These are phyloP conservation scores for Paragorgia papillata DNA, from an alignment of 92 coral and sea anemone species.

Conservation along the genomic window DNA sequence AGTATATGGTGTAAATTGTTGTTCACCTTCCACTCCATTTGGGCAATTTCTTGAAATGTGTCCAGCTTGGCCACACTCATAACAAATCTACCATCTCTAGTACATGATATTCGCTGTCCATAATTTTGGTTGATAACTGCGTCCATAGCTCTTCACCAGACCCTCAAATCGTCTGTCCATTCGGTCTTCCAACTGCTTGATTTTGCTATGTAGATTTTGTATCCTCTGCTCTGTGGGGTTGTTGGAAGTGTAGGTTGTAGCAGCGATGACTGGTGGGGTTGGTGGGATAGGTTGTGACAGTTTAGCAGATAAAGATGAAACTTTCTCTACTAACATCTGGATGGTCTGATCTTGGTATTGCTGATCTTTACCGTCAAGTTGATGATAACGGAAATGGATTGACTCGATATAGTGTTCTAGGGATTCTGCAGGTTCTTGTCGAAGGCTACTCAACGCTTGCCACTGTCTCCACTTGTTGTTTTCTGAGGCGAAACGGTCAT, in stretches of 20 bases:
- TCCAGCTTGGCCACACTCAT: no score
- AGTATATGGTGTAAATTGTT: neutral
- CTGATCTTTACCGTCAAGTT: no score
- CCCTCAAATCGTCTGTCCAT: constrained; percentile 14
- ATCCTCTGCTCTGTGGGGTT: neutral
- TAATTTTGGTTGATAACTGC: neutral
- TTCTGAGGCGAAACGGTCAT: no score
- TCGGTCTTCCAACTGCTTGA: neutral
- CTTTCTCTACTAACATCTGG: constrained; percentile 10
- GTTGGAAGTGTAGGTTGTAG: constrained; percentile 1
- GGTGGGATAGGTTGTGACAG: no score
- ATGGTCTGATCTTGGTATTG: no score
- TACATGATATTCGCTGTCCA: neutral
- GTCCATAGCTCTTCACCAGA: neutral
- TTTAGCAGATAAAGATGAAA: constrained; percentile 1
- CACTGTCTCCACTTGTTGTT: no score
- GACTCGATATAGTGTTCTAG: no score
- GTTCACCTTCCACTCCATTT: neutral
- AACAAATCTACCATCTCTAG: constrained; percentile 15
- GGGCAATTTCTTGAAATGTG: constrained; percentile 8
- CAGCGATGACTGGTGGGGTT: constrained; percentile 12
- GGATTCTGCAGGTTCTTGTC: no score
- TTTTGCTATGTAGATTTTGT: neutral
- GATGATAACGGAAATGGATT: no score
- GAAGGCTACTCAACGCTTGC: no score